phyloP scores from a whole-genome alignment of 2,888 invertebrate genomes.

The Gryllus longicercus region DNA sequence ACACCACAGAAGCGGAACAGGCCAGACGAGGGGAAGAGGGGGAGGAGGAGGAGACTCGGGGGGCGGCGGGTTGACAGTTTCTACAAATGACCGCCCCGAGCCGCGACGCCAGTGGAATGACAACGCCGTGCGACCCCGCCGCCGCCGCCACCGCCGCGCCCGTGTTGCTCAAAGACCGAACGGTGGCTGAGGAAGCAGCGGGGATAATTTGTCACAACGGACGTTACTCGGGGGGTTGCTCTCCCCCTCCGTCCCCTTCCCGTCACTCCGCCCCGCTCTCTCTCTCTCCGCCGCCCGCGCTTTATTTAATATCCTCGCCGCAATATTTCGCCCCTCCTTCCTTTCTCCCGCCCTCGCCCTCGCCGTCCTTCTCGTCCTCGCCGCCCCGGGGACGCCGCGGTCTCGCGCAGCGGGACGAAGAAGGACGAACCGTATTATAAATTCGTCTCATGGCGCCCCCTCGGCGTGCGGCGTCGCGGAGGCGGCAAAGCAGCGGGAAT shows the following conservation, averaged over 20 bases:
- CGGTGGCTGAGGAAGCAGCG: background rate
- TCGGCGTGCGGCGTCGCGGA: no score
- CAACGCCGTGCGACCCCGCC: background rate
- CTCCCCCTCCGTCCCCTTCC: background rate
- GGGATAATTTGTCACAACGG: conserved; percentile 8
- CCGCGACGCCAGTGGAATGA: background rate
- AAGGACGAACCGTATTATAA: no score
- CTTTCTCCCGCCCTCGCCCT: no score
- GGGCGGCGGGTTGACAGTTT: background rate
- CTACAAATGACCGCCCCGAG: background rate
- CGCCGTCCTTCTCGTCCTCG: no score
- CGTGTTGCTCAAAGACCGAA: conserved; percentile 1
- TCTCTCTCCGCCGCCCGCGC: background rate
- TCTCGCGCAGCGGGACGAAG: no score
- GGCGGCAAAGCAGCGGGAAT: no score
- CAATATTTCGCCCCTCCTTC: background rate
- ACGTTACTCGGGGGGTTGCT: background rate
- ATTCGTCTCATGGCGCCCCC: no score
- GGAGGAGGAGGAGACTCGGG: background rate
- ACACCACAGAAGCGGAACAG: no score
- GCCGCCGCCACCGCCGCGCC: background rate
- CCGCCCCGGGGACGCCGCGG: no score
- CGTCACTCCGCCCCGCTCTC: background rate
- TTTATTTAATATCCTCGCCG: conserved; percentile 17
- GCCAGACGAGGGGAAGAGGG: no score